Conservation (phyloP, 2,797 vertebrate species). For the Danio kyathit region DNA sequence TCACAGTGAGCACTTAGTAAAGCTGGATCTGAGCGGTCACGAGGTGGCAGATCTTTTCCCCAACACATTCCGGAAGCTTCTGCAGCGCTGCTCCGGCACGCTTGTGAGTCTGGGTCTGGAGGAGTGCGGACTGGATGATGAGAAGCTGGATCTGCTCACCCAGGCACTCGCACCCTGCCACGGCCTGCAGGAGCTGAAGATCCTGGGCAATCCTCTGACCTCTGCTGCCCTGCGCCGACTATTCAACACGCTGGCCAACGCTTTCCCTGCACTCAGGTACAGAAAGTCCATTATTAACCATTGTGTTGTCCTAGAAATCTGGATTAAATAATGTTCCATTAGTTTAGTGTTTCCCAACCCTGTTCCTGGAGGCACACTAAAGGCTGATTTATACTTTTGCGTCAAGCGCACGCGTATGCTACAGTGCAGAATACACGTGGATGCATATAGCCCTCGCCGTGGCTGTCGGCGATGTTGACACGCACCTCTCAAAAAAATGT, state of each 20-base stretch:
- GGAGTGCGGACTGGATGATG: constrained; percentile 88
- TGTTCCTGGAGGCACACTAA: too few relatives aligned
- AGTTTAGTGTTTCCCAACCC: too few relatives aligned
- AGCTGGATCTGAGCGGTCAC: constrained; percentile 93
- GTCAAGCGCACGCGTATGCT: too few relatives aligned
- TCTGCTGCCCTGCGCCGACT: constrained; percentile 79
- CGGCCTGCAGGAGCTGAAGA: constrained; percentile 84
- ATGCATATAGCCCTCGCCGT: too few relatives aligned
- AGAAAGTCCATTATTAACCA: too few relatives aligned
- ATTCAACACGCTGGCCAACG: constrained; percentile 78
- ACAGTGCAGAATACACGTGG: too few relatives aligned
- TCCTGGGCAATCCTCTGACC: constrained; percentile 92
- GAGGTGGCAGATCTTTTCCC: constrained; percentile 81
- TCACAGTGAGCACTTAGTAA: constrained; percentile 85
- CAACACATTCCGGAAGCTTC: constrained; percentile 85
- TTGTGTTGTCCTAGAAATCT: too few relatives aligned
- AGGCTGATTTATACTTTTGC: too few relatives aligned
- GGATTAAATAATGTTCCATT: too few relatives aligned
- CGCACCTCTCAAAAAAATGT: too few relatives aligned
- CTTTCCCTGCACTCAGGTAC: constrained; percentile 80
- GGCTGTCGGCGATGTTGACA: too few relatives aligned
- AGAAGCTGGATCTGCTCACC: constrained; percentile 78
- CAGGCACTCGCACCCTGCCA: constrained; percentile 81
- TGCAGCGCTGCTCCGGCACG: constrained; percentile 81
- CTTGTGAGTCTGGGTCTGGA: constrained; percentile 85